These are phyloP conservation scores for Xanthia icteritia DNA, from an alignment of 2,888 invertebrate species.

Conservation along the genomic window DNA sequence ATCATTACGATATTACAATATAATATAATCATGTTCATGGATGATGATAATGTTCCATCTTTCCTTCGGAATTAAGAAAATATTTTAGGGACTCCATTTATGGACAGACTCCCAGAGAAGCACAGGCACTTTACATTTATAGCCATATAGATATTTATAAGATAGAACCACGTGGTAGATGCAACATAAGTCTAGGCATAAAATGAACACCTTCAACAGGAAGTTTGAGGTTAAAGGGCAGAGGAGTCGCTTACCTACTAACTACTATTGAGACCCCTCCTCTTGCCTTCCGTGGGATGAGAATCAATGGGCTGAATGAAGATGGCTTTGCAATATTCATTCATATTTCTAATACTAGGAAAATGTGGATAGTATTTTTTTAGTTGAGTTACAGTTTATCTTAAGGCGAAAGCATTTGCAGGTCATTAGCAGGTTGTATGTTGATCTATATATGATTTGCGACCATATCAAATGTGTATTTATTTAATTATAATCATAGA, in stretches of 20 bases:
- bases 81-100: no score
- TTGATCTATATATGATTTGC: no score
- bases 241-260: constrained; percentile 29
- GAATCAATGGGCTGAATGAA: constrained; percentile 42
- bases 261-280: constrained; percentile 16
- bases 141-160: background rate
- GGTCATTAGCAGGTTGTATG: no score
- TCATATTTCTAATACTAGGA: background rate
- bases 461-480: no score
- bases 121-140: background rate
- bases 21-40: no score
- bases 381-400: no score
- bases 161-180: background rate
- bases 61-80: no score
- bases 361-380: background rate
- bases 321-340: constrained; percentile 35
- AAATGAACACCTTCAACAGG: constrained; percentile 41
- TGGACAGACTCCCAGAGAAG: background rate
- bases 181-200: background rate
- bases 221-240: constrained; percentile 45
- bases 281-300: constrained; percentile 32
- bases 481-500: no score
- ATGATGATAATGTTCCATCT: no score
- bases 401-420: no score
- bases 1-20: no score